Conservation (phyloP, 2,113 vertebrate species). For the Erythrolamprus reginae region DNA sequence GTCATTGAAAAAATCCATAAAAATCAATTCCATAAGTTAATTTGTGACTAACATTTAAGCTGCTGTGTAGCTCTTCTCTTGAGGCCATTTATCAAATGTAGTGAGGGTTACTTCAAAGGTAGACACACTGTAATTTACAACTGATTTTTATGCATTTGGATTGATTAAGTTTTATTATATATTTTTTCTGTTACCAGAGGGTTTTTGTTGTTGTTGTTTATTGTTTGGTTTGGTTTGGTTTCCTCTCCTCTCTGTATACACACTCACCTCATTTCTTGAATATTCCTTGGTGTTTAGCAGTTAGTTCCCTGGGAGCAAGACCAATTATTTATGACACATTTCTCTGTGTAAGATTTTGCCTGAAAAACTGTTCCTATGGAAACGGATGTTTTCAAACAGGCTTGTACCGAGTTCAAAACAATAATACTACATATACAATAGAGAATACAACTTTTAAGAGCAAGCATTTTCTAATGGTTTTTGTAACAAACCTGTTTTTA, state of each 20-base stretch:
- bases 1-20: background rate
- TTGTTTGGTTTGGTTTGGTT: slow-evolving; percentile 27
- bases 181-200: slow-evolving; percentile 7
- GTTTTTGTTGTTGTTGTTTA: background rate
- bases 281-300: slow-evolving; percentile 65
- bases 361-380: slow-evolving; percentile 74
- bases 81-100: background rate
- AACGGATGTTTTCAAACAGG: slow-evolving; percentile 71
- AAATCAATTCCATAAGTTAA: background rate
- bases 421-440: slow-evolving; percentile 58
- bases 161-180: slow-evolving; percentile 34
- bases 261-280: slow-evolving; percentile 39
- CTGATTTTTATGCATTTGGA: slow-evolving; percentile 5
- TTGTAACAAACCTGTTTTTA: slow-evolving; percentile 45
- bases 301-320: slow-evolving; percentile 57
- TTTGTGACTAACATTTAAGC: fast-evolving
- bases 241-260: background rate
- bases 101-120: background rate
- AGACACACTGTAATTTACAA: background rate
- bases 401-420: slow-evolving; percentile 65
- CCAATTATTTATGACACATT: slow-evolving; percentile 73
- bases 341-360: slow-evolving; percentile 65
- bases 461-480: slow-evolving; percentile 52
- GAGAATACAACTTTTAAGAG: slow-evolving; percentile 55
- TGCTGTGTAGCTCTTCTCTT: background rate